Conservation (phyloP, 2,113 vertebrate species). For the Poecile atricapillus region DNA sequence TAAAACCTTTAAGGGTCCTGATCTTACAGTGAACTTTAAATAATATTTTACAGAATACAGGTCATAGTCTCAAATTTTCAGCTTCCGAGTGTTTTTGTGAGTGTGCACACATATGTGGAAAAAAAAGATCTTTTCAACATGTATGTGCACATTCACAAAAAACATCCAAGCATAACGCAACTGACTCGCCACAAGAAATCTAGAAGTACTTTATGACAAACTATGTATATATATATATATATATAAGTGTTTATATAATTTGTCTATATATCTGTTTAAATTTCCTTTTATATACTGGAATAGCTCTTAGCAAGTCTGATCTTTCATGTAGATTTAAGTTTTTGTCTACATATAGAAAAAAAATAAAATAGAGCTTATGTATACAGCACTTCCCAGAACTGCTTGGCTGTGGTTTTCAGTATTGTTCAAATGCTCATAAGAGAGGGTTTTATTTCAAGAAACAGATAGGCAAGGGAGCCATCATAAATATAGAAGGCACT, state of each 20-base stretch:
- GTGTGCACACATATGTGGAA: no score
- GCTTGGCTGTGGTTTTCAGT: conserved; percentile 6
- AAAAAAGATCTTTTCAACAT: neutral
- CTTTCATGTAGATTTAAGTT: neutral
- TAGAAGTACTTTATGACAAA: neutral
- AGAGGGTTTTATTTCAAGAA: neutral
- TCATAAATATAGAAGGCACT: conserved; percentile 3
- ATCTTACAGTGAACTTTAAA: neutral
- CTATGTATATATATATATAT: neutral
- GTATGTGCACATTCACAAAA: neutral
- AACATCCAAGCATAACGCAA: neutral
- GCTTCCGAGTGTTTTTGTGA: neutral
- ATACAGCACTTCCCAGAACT: conserved; percentile 18
- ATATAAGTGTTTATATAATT: neutral
- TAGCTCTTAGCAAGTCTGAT: neutral
- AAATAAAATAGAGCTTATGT: neutral
- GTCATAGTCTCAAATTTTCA: neutral
- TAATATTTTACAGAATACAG: neutral
- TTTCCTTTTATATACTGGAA: neutral
- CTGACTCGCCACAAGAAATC: neutral
- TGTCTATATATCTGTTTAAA: neutral
- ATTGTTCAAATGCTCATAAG: conserved; percentile 6
- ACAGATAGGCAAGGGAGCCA: neutral
- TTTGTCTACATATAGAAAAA: neutral
- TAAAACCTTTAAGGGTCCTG: neutral